phyloP scores from a whole-genome alignment of 2,888 invertebrate genomes.

The Campoletis raptor region DNA sequence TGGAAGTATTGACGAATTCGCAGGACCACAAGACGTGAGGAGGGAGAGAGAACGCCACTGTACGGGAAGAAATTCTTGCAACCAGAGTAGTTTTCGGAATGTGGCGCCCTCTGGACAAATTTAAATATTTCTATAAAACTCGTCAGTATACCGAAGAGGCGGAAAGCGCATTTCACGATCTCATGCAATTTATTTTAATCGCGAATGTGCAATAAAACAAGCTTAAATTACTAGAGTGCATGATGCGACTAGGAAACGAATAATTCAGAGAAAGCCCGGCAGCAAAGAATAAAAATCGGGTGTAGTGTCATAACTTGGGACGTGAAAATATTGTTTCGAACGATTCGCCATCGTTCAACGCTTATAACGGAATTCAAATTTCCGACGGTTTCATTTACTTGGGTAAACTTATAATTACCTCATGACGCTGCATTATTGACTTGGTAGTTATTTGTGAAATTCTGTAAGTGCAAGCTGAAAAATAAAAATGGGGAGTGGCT shows the following conservation, averaged over 20 bases:
- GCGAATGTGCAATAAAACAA: not conserved
- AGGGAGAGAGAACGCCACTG: slow-evolving; percentile 32
- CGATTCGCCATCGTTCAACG: not conserved
- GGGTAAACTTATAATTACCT: not conserved
- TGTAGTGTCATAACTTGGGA: not conserved
- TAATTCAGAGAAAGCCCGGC: not conserved
- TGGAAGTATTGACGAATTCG: slow-evolving; percentile 60
- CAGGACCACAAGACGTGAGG: not conserved
- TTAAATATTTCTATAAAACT: slow-evolving; percentile 20
- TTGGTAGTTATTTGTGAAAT: slow-evolving; percentile 4
- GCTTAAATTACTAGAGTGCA: not conserved
- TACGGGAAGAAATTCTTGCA: not conserved
- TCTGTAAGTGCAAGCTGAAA: not conserved
- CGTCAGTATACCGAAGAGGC: slow-evolving; percentile 1
- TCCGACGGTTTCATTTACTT: not conserved
- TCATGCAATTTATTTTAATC: slow-evolving; percentile 27
- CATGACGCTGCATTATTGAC: too few relatives aligned
- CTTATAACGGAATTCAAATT: not conserved
- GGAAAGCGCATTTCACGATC: slow-evolving; percentile 24
- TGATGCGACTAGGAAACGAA: not conserved
- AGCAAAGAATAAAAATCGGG: slow-evolving; percentile 1
- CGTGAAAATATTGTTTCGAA: slow-evolving; percentile 15
- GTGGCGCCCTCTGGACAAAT: slow-evolving; percentile 27
- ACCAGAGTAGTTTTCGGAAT: not conserved
- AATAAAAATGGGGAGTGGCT: slow-evolving; percentile 32